A percentile compares a stretch with the other conserved stretches of the same genome.
These are phyloP conservation scores for Sciurus niger DNA, from an alignment of 2,113 vertebrate species.

Conservation along the genomic window DNA sequence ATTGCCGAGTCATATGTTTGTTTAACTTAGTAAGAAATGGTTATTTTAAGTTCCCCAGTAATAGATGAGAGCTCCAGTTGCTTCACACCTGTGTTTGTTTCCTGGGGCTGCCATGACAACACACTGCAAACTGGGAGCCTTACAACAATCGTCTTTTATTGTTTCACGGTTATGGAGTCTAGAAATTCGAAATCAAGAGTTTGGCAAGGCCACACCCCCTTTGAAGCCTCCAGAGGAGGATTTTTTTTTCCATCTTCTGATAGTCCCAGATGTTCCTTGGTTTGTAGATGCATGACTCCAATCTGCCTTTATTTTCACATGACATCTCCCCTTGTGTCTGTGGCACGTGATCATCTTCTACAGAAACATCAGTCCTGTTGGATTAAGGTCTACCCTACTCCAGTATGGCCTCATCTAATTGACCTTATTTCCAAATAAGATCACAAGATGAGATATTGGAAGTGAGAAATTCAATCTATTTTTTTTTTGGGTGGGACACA, in stretches of 20 bases:
- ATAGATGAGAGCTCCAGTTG: background rate
- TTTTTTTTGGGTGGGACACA: background rate
- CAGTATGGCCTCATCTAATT: background rate
- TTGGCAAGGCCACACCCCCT: background rate
- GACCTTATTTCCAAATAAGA: background rate
- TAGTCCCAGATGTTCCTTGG: background rate
- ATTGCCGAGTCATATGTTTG: background rate
- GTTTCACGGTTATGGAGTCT: background rate
- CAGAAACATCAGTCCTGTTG: background rate
- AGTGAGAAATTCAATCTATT: background rate
- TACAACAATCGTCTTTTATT: background rate
- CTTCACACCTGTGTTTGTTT: background rate
- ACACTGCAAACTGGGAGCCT: background rate
- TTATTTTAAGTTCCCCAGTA: background rate
- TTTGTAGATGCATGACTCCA: background rate
- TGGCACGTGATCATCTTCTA: too few relatives aligned
- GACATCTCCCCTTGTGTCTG: background rate
- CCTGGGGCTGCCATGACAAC: too few relatives aligned
- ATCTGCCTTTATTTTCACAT: background rate
- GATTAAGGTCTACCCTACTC: too few relatives aligned
- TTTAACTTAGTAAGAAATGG: background rate
- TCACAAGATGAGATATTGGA: too few relatives aligned
- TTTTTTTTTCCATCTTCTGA: background rate
- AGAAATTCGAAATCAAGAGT: background rate
- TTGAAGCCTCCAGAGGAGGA: background rate